phyloP scores from a whole-genome alignment of 2,888 invertebrate genomes.

The Oasisia sp. region DNA sequence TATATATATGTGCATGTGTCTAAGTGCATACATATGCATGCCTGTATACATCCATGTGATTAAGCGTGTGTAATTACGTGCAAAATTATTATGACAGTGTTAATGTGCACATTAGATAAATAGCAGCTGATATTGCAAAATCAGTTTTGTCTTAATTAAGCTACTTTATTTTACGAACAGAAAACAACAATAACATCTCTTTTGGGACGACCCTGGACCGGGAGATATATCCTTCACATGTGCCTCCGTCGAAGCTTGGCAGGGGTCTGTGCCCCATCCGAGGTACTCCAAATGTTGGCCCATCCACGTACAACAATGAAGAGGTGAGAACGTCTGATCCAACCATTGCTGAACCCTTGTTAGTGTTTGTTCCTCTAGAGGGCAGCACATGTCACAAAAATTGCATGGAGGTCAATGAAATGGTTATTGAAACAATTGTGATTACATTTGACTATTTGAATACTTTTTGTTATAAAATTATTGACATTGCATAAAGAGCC shows the following conservation, averaged over 20 bases:
- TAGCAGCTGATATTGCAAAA: not conserved
- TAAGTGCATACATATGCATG: not conserved
- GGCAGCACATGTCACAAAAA: not conserved
- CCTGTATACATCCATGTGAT: no score
- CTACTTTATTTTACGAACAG: slow-evolving; percentile 44
- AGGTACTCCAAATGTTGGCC: slow-evolving; percentile 62
- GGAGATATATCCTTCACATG: slow-evolving; percentile 61
- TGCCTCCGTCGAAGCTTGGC: slow-evolving; percentile 62
- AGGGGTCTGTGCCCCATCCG: slow-evolving; percentile 60
- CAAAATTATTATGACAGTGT: not conserved
- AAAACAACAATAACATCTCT: slow-evolving; percentile 55
- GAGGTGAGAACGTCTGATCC: slow-evolving; percentile 47
- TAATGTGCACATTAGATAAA: not conserved
- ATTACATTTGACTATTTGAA: not conserved
- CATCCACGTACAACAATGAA: slow-evolving; percentile 64
- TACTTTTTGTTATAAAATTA: no score
- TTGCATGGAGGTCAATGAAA: not conserved
- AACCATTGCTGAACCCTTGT: no score
- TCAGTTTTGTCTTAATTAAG: slow-evolving; percentile 20
- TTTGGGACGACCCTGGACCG: slow-evolving; percentile 62
- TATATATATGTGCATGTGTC: not conserved
- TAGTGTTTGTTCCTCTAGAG: not conserved
- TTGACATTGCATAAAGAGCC: no score
- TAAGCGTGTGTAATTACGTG: no score
- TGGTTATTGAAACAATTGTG: not conserved